Evolutionary conservation across 2,797 vertebrate species (phyloP), one percentile per base, ranked within the genome.

Genomic region (Clarias pachynema): DNA sequence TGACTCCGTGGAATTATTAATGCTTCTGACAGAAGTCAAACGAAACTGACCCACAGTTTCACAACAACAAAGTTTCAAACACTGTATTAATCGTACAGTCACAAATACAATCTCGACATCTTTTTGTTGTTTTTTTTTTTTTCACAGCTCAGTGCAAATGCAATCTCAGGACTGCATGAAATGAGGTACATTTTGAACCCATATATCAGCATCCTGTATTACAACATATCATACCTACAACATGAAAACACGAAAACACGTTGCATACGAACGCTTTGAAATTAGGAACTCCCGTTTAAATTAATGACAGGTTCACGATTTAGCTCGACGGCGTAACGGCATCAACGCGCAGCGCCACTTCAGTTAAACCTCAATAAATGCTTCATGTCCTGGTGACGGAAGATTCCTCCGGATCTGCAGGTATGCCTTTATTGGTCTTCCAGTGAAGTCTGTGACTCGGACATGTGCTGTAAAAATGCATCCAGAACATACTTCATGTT

Each of bases 121-220:
- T 65, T 65, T 18, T 60, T 60, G 20, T 59, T 59, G 20, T 60
- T 60, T 60, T 0, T 22, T 63, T 37, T 53, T 75, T 72, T 77
- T 84, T 26, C 75, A 86, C 59, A 81, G 34, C 79, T 92, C 91
- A 93, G 91, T 94, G 92, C 91, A 90, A 89, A 91, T 59, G 79
- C 68, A 74, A 90, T 87, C 44, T 89, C 77, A 92, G 91, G 89
- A 66, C 37, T 49, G 40, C 40, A 29, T 84, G 86, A 86, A 79
- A 70, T 66, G 40, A 84, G 82, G 84, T 34, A 72, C 37, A n/a
- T 66, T 81, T 49, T 86, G 29, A 77, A n/a, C 44, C 63, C 22
- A 86, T 84, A 78, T 84, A 88, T 80, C 83, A 86, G 84, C 90
- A 82, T 82, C 44, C 37, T 66, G 63, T 66, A 80, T 53, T 44